Evolutionary conservation across 1,140 invertebrate genomes (phyloP), one percentile per base, ranked within the genome.

Genomic region (Zaprionus africanus): DNA sequence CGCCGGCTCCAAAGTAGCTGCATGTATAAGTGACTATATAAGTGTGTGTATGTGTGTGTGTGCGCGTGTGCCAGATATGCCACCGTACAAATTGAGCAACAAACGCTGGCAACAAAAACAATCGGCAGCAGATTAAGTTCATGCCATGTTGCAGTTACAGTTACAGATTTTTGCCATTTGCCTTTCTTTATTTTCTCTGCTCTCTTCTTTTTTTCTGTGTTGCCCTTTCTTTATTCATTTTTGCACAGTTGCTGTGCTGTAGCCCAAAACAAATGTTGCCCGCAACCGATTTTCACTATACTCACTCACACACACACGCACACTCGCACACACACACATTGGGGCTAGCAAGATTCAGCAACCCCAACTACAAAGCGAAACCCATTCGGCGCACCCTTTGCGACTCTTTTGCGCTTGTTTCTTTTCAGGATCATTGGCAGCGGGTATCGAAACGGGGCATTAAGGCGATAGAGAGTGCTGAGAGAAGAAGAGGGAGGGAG

Each of bases 351-450:
- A 19, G 41, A 17, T 36, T 22, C 26, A 31, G 28, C 28, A 22
- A 34, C 36, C 41, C 64, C 28, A 57, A 75, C 65, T 75, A 75
- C 59, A 67, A 46, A 69, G 57, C 24, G 26, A 82, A 79, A 79
- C 69, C 84, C 78, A 88, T 88, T 78, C 63, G 34, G 54, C 63
- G 57, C 80, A 88, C 82, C 84, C 83, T 87, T 87, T 83, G 81
- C 53, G 69, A 83, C 62, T 90, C 80, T 81, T 73, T 72, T 83
- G 65, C 71, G 68, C 68, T 81, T 73, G 76, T 70, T 59, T 59
- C 85, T 88, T 88, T 85, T 87, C 85, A 90, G 84, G 84, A 87
- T 87, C 84, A 87, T 87, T 87, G 84, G 85, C 81, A 87, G 81
- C 69, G 66, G 78, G 78, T 78, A 64, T 62, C 56, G 65, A 61